Evolutionary conservation across 2,113 vertebrate genomes (phyloP).

Genomic region (Sturnus vulgaris): DNA sequence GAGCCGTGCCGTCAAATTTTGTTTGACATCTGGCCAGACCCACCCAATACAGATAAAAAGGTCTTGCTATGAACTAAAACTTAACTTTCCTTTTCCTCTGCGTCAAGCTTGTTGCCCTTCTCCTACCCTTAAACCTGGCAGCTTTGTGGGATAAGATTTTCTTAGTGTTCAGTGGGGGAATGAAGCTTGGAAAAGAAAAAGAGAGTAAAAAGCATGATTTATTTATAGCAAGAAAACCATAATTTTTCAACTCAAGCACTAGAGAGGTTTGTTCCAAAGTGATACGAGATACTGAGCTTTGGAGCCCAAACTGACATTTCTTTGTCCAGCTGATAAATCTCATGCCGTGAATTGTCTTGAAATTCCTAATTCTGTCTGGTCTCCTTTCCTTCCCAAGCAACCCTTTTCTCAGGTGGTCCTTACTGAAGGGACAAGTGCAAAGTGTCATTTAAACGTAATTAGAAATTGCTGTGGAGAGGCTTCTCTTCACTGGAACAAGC

Average conservation of each 20-base stretch:
- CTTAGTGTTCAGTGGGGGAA: neutral
- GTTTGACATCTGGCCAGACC: neutral
- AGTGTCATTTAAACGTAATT: neutral
- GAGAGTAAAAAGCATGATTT: neutral
- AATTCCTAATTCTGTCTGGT: neutral
- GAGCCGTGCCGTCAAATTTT: neutral
- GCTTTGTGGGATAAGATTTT: neutral
- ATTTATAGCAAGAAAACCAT: neutral
- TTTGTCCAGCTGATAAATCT: neutral
- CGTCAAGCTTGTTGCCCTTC: neutral
- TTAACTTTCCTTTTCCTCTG: neutral
- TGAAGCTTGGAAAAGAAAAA: neutral
- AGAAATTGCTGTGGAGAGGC: neutral
- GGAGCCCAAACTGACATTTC: neutral
- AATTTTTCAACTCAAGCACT: neutral
- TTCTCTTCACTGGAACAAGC: neutral
- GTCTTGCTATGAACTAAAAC: neutral
- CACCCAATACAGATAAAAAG: neutral
- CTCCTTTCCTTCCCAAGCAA: neutral
- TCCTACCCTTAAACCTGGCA: neutral
- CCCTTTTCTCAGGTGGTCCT: neutral
- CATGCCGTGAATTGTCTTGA: neutral
- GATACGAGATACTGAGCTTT: neutral
- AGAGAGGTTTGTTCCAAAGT: neutral
- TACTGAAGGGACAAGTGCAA: neutral